phyloP scores from a whole-genome alignment of 2,113 vertebrate genomes.

The Lycocorax pyrrhopterus region DNA sequence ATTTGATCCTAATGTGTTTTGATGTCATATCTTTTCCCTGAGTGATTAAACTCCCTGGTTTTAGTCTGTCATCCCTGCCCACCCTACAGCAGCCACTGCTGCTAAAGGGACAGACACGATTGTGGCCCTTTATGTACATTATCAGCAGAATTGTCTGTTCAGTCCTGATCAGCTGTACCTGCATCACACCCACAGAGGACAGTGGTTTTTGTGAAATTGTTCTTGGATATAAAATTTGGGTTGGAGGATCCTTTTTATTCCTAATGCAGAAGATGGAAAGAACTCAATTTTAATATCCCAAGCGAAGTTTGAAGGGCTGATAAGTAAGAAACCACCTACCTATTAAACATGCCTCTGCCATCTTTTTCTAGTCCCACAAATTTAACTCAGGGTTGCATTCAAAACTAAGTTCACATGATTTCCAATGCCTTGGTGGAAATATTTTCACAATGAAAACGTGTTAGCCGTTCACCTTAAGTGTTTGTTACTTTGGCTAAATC shows the following conservation, averaged over 20 bases:
- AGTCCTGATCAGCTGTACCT: not conserved
- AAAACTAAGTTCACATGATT: not conserved
- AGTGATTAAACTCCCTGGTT: not conserved
- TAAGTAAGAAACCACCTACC: not conserved
- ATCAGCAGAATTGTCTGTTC: not conserved
- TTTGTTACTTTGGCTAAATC: not conserved
- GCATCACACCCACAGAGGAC: not conserved
- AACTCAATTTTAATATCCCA: not conserved
- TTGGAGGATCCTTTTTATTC: not conserved
- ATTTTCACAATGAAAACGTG: not conserved
- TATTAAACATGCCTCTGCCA: not conserved
- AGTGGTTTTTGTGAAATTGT: not conserved
- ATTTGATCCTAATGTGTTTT: not conserved
- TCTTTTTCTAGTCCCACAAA: not conserved
- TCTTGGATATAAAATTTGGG: not conserved
- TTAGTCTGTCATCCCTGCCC: not conserved
- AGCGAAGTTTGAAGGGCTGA: not conserved
- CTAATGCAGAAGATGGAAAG: not conserved
- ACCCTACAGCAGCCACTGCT: not conserved
- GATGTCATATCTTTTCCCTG: not conserved
- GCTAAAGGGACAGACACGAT: not conserved
- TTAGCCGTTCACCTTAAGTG: not conserved
- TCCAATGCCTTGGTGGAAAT: not conserved
- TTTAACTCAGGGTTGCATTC: not conserved
- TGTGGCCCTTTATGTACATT: not conserved